Base-by-base conservation (phyloP, 1,140 invertebrate species). In the Hylyphantes graminicola region DNA sequence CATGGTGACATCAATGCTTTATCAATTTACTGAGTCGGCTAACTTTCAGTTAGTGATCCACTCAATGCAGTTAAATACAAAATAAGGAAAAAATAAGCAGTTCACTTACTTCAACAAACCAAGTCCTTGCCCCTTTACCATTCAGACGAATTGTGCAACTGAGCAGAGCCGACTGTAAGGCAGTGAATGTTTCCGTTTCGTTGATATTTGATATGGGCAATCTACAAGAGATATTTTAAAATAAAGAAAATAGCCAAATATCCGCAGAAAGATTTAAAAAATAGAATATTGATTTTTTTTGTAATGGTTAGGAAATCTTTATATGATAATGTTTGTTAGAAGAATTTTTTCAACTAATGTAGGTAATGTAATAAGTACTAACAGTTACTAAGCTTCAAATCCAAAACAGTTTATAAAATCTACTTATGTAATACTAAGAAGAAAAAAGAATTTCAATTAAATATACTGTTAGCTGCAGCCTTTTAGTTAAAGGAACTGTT, bases 121-220 rank as follows among this genome's bases (percentile, higher is more conserved):
- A 98, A 87, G 93, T 93, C 88, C 94, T 93, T 67, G 93, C 93
- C 15, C 92, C 93, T 88, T 93, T 94, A 10, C 91, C 92, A 86
- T 96, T 94, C 15, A 96, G 93, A 50, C 96, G 91, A 48, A 98
- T 93, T 9, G 95, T 95, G 82, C 96, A 95, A 35, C 95, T 96
- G 5, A 98, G 91, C 8, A 97, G 89, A n/a, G 94, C 91, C 85
- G 94, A 93, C 55, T 94, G 91, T 53, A 98, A 90, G 11, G 92
- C 91, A 21, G 91, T 89, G 92, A 93, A 92, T 0, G 92, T 92
- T 81, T 89, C 88, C 17, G 61, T 21, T 19, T 81, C 85, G 48
- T 85, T 79, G 11, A 80, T 85, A 51, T 88, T 86, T 11, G 87
- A 87, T 15, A 85, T 65, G 21, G 86, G 86, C 59, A 86, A 68